Evolutionary conservation across 1,140 invertebrate species (phyloP).

Genomic region (Drosophila kepulauana): DNA sequence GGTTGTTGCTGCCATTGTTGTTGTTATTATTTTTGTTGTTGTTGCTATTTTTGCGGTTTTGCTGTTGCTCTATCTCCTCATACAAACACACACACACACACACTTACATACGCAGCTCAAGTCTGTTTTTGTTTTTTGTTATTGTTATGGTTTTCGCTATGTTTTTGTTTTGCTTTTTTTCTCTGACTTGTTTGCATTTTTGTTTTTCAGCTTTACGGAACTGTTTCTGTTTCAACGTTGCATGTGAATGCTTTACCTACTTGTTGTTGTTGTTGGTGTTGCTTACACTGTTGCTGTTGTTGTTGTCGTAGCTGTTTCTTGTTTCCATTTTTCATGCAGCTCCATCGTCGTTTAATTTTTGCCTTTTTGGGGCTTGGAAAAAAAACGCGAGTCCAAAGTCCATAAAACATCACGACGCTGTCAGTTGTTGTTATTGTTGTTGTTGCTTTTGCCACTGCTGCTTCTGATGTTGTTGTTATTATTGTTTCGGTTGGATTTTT

Average conservation of each 20-base stretch:
- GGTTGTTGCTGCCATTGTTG: slow-evolving; percentile 43
- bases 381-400: slow-evolving; percentile 74
- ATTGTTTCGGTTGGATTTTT: slow-evolving; percentile 68
- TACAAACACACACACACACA: slow-evolving; percentile 5
- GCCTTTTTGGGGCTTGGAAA: slow-evolving; percentile 69
- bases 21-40: slow-evolving; percentile 20
- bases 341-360: slow-evolving; percentile 67
- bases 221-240: slow-evolving; percentile 71
- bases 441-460: slow-evolving; percentile 15
- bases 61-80: slow-evolving; percentile 44
- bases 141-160: slow-evolving; percentile 39
- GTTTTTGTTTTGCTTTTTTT: slow-evolving; percentile 36
- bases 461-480: slow-evolving; percentile 57
- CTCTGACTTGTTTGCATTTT: slow-evolving; percentile 60
- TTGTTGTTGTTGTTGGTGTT: slow-evolving; percentile 37
- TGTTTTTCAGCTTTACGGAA: slow-evolving; percentile 68
- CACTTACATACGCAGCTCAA: slow-evolving; percentile 8
- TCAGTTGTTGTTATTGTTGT: slow-evolving; percentile 51
- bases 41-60: slow-evolving; percentile 47
- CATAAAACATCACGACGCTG: slow-evolving; percentile 76
- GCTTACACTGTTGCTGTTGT: slow-evolving; percentile 34
- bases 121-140: slow-evolving; percentile 43
- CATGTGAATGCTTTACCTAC: slow-evolving; percentile 60
- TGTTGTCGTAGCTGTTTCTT: slow-evolving; percentile 60
- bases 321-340: slow-evolving; percentile 76